A percentile compares a stretch with the other conserved stretches of the same genome.
These are phyloP conservation scores for Chrysopilus asiliformis DNA, from an alignment of 2,888 invertebrate genomes.

Conservation along the genomic window DNA sequence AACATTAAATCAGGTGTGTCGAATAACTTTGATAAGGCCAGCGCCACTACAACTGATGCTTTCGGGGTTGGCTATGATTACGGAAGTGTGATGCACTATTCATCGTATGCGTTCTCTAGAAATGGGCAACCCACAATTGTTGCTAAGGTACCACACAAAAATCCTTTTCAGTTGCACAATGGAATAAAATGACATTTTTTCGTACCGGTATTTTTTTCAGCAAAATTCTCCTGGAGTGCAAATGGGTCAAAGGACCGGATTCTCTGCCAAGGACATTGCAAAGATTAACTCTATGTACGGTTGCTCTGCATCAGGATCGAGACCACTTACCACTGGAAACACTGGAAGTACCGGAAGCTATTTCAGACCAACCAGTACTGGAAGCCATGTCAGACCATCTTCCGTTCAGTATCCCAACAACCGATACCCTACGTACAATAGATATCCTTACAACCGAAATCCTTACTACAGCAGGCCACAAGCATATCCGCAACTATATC, in stretches of 20 bases:
- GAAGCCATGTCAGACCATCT: too few species aligned
- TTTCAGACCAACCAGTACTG: too few species aligned
- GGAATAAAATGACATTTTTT: too few species aligned
- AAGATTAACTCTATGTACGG: not conserved
- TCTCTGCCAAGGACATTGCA: not conserved
- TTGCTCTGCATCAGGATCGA: too few species aligned
- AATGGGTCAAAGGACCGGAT: not conserved
- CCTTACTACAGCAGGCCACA: too few species aligned
- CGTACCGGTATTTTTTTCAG: too few species aligned
- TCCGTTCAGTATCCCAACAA: too few species aligned
- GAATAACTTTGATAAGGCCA: conserved; percentile 57
- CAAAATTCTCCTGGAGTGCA: not conserved
- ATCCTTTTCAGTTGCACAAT: not conserved
- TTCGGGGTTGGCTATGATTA: conserved; percentile 65
- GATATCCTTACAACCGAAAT: too few species aligned
- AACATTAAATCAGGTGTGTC: conserved; percentile 54
- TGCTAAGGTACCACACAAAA: conserved; percentile 43
- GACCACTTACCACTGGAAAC: too few species aligned
- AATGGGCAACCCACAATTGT: conserved; percentile 59
- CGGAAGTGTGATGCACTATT: conserved; percentile 74
- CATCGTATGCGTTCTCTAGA: conserved; percentile 57
- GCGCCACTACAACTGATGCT: conserved; percentile 41
- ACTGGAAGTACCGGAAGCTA: too few species aligned
- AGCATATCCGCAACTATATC: too few species aligned
- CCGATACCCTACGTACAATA: too few species aligned